Base-by-base conservation (phyloP, 1,140 invertebrate genomes). In the Sarcophaga peregrina region DNA sequence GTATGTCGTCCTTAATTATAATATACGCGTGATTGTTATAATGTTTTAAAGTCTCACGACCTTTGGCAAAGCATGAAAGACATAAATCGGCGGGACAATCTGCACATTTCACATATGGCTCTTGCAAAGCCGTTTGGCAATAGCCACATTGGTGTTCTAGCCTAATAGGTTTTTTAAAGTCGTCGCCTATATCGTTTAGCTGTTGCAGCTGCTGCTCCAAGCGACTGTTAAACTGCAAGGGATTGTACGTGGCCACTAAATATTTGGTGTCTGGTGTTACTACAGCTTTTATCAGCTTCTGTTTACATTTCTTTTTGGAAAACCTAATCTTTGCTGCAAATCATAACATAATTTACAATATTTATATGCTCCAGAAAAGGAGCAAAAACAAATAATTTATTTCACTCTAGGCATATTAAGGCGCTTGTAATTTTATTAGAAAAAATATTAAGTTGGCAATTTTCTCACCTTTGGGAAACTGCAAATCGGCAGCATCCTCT, bases 401-500 rank as follows among this genome's bases (percentile, higher is more conserved):
- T 7, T 54, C 54, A 47, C 17, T 46, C 37, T 46, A 10, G 8
- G 62, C 46, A 37, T 37, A 37, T 37, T 37, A 58, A 74, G 11
- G 37, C 58, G 72, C 78, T 81, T 73, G 68, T 50, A 52, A 46
- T 20, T 2, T 13, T 15, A 25, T 80, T 37, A 11, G 45, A 47
- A 10, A 37, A 25, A 47, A 62, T n/a, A 82, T 17, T 74, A 11
- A 45, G 25, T 37, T 37, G 76, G 6, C n/a, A 9, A 3, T 45
- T n/a, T 52, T 85, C 74, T 84, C 91, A 96, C 95, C 95, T 95
- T 96, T 97, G 0, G 96, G 96, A 92, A 97, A 97, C 85, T 96
- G 95, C 83, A 97, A 91, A 91, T 96, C 95, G 1, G 95, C 95
- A 5, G 95, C 95, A 90, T 97, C 95, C 91, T 97, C 96, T 90